phyloP scores from a whole-genome alignment of 2,888 invertebrate species.

The Cosmia pyralina region DNA sequence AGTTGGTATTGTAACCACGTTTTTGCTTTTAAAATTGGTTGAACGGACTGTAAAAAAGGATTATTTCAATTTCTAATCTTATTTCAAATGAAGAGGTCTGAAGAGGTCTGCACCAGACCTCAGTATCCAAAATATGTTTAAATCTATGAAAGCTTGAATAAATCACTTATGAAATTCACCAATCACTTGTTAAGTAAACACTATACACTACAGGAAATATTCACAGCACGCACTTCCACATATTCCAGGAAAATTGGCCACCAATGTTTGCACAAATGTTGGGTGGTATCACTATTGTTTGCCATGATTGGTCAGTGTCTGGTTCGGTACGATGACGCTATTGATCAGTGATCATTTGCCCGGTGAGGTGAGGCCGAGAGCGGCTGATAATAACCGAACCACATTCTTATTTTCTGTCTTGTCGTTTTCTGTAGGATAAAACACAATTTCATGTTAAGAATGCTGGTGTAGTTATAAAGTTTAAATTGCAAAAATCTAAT shows the following conservation, averaged over 20 bases:
- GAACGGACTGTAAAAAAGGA: no score
- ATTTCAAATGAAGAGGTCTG: no score
- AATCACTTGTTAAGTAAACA: conserved; percentile 35
- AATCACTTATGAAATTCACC: conserved; percentile 40
- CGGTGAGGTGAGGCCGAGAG: conserved; percentile 91
- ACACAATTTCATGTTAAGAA: neutral
- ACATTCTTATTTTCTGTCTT: conserved; percentile 94
- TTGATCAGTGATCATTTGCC: conserved; percentile 79
- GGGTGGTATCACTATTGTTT: conserved; percentile 53
- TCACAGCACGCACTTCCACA: conserved; percentile 55
- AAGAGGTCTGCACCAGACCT: neutral
- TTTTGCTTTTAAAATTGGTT: no score
- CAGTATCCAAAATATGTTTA: conserved; percentile 24
- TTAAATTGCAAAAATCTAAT: neutral
- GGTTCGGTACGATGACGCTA: neutral
- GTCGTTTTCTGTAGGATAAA: conserved; percentile 91
- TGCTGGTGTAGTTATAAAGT: no score
- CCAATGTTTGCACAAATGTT: conserved; percentile 45
- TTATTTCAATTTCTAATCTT: no score
- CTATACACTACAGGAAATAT: conserved; percentile 57
- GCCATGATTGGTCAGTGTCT: conserved; percentile 37
- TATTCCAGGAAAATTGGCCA: conserved; percentile 34
- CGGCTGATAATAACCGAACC: conserved; percentile 94
- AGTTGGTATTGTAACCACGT: no score
- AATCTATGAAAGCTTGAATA: conserved; percentile 37